A percentile compares a stretch with the other conserved stretches of the same genome.
Conservation (phyloP, 1,140 invertebrate species). For the Nebria ingens region DNA sequence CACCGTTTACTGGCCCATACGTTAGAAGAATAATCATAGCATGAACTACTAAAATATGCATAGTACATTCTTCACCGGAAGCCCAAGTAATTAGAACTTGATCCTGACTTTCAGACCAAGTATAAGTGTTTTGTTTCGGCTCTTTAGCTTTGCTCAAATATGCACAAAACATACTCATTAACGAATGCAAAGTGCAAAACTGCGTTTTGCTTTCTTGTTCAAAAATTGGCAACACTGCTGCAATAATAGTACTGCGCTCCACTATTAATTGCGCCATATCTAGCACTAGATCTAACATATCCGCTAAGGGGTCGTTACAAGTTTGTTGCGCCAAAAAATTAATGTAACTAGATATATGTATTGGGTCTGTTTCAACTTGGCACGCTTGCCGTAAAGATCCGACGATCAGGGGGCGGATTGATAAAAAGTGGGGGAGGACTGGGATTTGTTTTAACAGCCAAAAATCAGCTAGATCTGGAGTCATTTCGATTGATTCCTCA, state of each 20-base stretch:
- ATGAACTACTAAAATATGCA: slow-evolving; percentile 85
- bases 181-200: slow-evolving; percentile 57
- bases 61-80: slow-evolving; percentile 68
- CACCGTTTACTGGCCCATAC: slow-evolving; percentile 52
- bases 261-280: slow-evolving; percentile 88
- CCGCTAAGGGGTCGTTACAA: slow-evolving; percentile 49
- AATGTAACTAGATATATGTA: slow-evolving; percentile 80
- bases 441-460: slow-evolving; percentile 76
- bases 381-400: slow-evolving; percentile 69
- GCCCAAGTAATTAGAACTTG: slow-evolving; percentile 72
- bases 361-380: slow-evolving; percentile 80
- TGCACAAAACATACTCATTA: slow-evolving; percentile 67
- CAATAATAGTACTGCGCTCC: slow-evolving; percentile 80
- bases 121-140: slow-evolving; percentile 50
- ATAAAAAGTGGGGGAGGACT: slow-evolving; percentile 57
- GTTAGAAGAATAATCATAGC: slow-evolving; percentile 90
- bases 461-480: slow-evolving; percentile 22
- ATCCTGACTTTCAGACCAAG: slow-evolving; percentile 59
- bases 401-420: slow-evolving; percentile 55
- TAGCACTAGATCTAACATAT: slow-evolving; percentile 49
- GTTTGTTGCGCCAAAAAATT: slow-evolving; percentile 71
- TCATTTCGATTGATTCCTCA: slow-evolving; percentile 31
- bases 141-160: slow-evolving; percentile 60
- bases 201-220: slow-evolving; percentile 39
- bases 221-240: slow-evolving; percentile 64